Evolutionary conservation across 2,113 vertebrate species (phyloP).

Genomic region (Tenrec ecaudatus): DNA sequence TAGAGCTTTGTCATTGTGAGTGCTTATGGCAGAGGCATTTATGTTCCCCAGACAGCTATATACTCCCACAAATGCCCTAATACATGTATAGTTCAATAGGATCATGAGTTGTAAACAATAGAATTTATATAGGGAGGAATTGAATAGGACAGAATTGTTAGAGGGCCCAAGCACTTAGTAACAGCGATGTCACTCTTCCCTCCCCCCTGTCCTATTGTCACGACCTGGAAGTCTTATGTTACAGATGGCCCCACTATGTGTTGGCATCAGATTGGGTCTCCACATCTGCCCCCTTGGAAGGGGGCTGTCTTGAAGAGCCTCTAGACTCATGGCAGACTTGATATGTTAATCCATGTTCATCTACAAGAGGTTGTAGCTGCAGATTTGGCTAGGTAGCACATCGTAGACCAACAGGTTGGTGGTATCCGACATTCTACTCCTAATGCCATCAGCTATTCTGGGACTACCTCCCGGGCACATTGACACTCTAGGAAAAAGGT

Average conservation of each 20-base stretch:
- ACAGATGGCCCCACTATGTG: background rate
- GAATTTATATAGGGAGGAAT: background rate
- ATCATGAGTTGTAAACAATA: background rate
- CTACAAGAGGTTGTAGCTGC: background rate
- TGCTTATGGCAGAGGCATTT: background rate
- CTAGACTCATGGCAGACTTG: background rate
- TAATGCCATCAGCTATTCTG: background rate
- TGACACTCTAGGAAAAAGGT: slow-evolving; percentile 18
- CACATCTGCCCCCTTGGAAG: background rate
- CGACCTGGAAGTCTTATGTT: background rate
- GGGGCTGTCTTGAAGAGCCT: background rate
- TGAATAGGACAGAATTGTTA: background rate
- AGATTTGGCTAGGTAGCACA: background rate
- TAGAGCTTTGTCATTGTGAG: background rate
- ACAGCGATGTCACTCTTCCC: background rate
- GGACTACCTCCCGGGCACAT: background rate
- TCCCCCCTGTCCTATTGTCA: background rate
- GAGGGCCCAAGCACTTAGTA: background rate
- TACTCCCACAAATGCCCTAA: background rate
- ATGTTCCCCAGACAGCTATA: background rate
- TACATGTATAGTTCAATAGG: background rate
- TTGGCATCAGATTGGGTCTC: background rate
- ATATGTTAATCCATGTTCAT: background rate
- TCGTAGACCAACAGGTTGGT: background rate
- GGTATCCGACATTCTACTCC: background rate